These are phyloP conservation scores for Paratrypauchen microcephalus DNA, from an alignment of 2,797 vertebrate genomes.

Conservation along the genomic window DNA sequence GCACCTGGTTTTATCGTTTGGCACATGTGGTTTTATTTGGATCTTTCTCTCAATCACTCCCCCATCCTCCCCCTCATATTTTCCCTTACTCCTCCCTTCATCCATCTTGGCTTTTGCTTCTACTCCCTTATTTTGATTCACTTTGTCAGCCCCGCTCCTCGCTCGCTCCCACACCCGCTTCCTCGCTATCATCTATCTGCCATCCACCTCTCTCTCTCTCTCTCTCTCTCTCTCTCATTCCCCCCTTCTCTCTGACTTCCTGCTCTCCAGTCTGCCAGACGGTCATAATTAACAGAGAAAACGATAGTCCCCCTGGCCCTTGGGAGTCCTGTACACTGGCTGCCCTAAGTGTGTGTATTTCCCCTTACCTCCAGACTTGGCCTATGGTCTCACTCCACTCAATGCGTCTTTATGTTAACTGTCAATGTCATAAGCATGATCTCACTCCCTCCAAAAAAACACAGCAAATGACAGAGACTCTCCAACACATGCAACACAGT, in stretches of 20 bases:
- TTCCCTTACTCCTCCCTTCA: slow-evolving; percentile 54
- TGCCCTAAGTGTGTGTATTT: slow-evolving; percentile 55
- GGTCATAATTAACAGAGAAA: slow-evolving; percentile 84
- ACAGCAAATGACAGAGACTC: slow-evolving; percentile 69
- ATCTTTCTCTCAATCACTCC: slow-evolving; percentile 55
- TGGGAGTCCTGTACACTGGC: slow-evolving; percentile 74
- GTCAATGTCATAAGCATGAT: slow-evolving; percentile 74
- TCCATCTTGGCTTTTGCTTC: slow-evolving; percentile 60
- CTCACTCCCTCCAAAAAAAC: slow-evolving; percentile 72
- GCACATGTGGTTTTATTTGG: slow-evolving; percentile 65
- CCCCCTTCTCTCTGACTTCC: slow-evolving; percentile 73
- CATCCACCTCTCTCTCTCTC: slow-evolving; percentile 51
- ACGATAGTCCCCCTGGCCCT: slow-evolving; percentile 80
- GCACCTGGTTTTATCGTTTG: slow-evolving; percentile 80
- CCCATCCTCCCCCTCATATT: slow-evolving; percentile 42
- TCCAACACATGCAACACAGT: slow-evolving; percentile 65
- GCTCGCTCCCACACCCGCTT: slow-evolving; percentile 15
- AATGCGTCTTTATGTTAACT: slow-evolving; percentile 80
- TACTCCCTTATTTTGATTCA: slow-evolving; percentile 66
- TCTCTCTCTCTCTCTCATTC: slow-evolving; percentile 49
- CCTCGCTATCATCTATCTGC: slow-evolving; percentile 65
- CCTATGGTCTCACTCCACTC: slow-evolving; percentile 71
- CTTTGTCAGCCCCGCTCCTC: slow-evolving; percentile 20
- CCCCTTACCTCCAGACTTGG: slow-evolving; percentile 73
- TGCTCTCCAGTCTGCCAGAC: slow-evolving; percentile 81